Conservation (phyloP, 2,797 vertebrate genomes). For the Malacoraja senta region DNA sequence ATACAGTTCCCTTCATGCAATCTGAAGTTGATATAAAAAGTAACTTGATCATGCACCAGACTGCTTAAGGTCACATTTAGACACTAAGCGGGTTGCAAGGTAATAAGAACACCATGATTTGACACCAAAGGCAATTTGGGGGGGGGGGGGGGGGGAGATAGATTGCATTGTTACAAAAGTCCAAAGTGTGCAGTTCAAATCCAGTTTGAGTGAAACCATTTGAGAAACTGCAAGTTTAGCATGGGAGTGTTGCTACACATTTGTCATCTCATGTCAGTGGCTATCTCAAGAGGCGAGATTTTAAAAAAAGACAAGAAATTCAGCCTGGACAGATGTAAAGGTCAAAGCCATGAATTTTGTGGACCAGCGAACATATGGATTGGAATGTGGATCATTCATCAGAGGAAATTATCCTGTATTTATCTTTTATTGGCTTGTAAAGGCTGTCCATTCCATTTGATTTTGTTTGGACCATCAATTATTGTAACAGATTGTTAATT, state of each 20-base stretch:
- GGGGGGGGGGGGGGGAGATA: background rate
- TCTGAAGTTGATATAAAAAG: background rate
- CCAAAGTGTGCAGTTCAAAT: background rate
- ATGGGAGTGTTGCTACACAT: background rate
- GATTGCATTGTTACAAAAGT: background rate
- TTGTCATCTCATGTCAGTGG: background rate
- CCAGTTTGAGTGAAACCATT: background rate
- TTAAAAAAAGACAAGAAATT: constrained; percentile 2
- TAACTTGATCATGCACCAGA: background rate
- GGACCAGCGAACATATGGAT: constrained; percentile 9
- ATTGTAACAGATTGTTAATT: constrained; percentile 26
- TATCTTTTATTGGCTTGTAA: constrained; percentile 13
- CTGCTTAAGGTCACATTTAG: background rate
- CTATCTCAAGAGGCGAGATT: background rate
- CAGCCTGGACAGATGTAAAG: background rate
- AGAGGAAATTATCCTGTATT: background rate
- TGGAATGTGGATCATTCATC: constrained; percentile 29
- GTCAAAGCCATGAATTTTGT: constrained; percentile 1
- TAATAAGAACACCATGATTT: background rate
- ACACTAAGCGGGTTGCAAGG: background rate
- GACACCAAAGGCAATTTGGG: background rate
- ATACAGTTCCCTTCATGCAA: background rate
- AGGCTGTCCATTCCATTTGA: constrained; percentile 16
- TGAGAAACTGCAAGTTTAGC: background rate
- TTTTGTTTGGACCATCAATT: constrained; percentile 20